Evolutionary conservation across 1,140 invertebrate genomes (phyloP), one percentile per base, ranked within the genome.

Genomic region (Hesperophylax magnus): DNA sequence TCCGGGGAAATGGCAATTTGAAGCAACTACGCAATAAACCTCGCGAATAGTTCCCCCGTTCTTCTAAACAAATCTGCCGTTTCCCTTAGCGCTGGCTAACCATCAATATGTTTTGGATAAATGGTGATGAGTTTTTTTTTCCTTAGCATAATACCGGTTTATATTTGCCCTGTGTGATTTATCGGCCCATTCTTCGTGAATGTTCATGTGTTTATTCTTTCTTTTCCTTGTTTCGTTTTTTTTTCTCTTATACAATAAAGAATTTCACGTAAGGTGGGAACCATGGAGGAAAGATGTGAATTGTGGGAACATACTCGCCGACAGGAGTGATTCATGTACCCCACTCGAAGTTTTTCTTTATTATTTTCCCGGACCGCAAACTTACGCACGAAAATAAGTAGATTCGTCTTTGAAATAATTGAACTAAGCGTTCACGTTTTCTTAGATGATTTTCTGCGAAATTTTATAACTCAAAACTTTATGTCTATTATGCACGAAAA

Each of bases 81-180:
- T 72, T 53, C 20, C 69, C 20, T 53, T 27, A 27, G 61, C 27
- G 61, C 61, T 72, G 9, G 34, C 20, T 39, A 39, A 71, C 69
- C 39, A 7, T 53, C 69, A 54, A 72, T 72, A 53, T 27, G 69
- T 54, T 53, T 72, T 20, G 69, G 69, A 52, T 72, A 27, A 72
- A 53, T 53, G 39, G 69, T 24, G n/a, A 52, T 72, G 39, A 72
- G 69, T 72, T 72, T 72, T 53, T 24, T 18, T 53, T 22, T 18
- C 39, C 18, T n/a, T 18, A 3, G 39, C n/a, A 27, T 47, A 54
- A 72, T 6, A 6, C 6, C 67, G 18, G 67, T n/a, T 74, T 24
- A 74, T 74, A 74, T 56, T 74, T 74, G 53, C 24, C 71, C 14
- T 24, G 2, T 27, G 52, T 74, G 71, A 74, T 74, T 74, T 74